Evolutionary conservation across 1,140 invertebrate species (phyloP).

Genomic region (Lepidurus apus): DNA sequence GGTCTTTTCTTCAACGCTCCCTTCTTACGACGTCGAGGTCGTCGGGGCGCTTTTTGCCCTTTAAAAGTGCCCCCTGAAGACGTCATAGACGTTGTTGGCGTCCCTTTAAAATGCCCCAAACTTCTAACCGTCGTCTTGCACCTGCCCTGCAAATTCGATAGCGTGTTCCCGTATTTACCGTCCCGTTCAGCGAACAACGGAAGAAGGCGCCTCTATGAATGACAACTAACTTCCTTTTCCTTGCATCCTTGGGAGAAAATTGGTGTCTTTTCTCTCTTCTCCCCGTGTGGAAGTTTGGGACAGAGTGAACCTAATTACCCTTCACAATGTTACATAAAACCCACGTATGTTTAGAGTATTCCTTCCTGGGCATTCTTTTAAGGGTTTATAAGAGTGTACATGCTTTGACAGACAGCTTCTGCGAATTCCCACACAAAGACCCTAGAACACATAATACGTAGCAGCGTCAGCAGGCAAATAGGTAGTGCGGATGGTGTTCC

Average conservation of each 20-base stretch:
- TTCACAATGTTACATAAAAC: background rate
- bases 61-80: background rate
- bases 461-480: slow-evolving; percentile 2
- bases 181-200: slow-evolving; percentile 7
- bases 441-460: background rate
- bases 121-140: slow-evolving; percentile 16
- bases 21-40: background rate
- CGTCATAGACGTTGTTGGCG: background rate
- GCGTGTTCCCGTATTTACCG: background rate
- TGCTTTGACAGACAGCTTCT: background rate
- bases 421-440: background rate
- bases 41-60: background rate
- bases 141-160: background rate
- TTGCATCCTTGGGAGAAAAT: background rate
- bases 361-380: background rate
- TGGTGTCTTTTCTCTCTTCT: background rate
- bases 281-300: background rate
- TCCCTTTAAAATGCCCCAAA: background rate
- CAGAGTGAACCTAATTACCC: background rate
- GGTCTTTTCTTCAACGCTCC: background rate
- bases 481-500: background rate
- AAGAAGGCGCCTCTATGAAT: background rate
- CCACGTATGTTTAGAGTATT: background rate
- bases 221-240: slow-evolving; percentile 3
- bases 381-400: background rate